phyloP scores from a whole-genome alignment of 2,113 vertebrate genomes.

The Gulo gulo region DNA sequence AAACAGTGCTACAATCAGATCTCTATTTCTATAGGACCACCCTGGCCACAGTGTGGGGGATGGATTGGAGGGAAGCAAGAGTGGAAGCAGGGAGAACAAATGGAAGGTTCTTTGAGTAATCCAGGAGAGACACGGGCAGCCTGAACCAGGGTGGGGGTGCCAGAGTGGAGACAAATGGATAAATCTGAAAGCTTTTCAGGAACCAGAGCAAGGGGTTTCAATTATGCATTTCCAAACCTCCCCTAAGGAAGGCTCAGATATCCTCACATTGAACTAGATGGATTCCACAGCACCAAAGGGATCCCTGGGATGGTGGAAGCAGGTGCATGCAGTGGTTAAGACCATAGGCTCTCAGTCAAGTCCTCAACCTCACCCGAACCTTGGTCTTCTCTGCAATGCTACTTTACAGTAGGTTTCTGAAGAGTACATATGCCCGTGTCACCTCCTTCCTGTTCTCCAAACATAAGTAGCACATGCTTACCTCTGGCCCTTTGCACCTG shows the following conservation, averaged over 20 bases:
- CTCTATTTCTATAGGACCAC: neutral
- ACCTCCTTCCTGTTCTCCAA: neutral
- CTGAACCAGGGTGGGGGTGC: fast-evolving
- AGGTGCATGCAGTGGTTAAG: too few species aligned
- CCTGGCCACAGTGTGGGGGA: neutral
- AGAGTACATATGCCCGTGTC: fast-evolving
- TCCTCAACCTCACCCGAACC: neutral
- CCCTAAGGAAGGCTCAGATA: fast-evolving
- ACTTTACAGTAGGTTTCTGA: fast-evolving
- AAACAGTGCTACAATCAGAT: fast-evolving
- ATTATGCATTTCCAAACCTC: neutral
- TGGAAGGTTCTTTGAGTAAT: neutral
- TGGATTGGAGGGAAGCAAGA: neutral
- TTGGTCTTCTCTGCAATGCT: neutral
- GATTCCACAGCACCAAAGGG: neutral
- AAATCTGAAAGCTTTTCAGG: neutral
- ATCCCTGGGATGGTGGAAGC: neutral
- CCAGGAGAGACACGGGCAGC: neutral
- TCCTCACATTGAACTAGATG: neutral
- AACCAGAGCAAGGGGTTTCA: neutral
- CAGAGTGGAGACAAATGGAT: neutral
- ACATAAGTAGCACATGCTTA: fast-evolving
- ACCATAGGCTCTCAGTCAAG: neutral
- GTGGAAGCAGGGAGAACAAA: neutral
- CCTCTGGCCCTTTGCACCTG: neutral